Conservation (phyloP, 2,797 vertebrate species). For the Lagorchestes hirsutus region DNA sequence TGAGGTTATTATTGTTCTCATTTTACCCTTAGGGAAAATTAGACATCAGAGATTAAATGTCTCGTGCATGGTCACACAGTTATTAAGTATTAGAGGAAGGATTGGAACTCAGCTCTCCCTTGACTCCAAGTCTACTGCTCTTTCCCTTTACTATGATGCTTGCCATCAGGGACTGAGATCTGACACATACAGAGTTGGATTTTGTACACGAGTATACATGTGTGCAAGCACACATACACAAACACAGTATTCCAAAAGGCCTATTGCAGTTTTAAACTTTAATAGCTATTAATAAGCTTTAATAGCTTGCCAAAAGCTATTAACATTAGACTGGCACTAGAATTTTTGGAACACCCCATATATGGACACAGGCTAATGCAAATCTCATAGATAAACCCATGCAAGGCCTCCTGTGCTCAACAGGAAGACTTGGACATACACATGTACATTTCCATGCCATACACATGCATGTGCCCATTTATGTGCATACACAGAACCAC, state of each 20-base stretch:
- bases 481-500: background rate
- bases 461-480: rapidly evolving
- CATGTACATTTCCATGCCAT: background rate
- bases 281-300: background rate
- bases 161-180: no score
- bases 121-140: background rate
- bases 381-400: background rate
- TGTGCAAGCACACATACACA: background rate
- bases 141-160: background rate
- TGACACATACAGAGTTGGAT: no score
- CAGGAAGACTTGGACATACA: background rate
- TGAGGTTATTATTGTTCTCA: background rate
- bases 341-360: background rate
- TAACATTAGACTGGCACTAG: background rate
- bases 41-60: background rate
- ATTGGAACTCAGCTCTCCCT: background rate
- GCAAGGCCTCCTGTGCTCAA: background rate
- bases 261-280: background rate
- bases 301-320: background rate
- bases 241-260: background rate
- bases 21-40: background rate
- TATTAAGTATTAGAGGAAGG: background rate
- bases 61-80: background rate
- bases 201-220: no score
- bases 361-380: background rate